Evolutionary conservation across 2,888 invertebrate species (phyloP), one percentile per base, ranked within the genome.

Genomic region (Spodoptera picta): DNA sequence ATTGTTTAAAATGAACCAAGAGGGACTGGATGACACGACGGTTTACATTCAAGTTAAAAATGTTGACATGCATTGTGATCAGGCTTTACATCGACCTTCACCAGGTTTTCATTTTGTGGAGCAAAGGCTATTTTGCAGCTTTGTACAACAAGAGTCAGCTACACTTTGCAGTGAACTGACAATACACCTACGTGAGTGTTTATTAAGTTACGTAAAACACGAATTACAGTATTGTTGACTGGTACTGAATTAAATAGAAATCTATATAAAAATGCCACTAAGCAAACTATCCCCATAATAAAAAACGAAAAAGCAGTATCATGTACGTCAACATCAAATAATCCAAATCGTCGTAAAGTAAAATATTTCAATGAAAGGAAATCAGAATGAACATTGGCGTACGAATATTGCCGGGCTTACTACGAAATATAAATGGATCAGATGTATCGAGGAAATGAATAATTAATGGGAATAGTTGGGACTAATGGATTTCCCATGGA

Each of bases 31-130:
- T 74, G 77, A 74, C 63, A 68, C 42, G 41, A 60, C 73, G 50
- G 44, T 77, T 74, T 68, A 63, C 46, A 73, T 68, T 64, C 41
- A 77, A 56, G 36, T 73, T 72, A 67, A 67, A 73, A 74, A 77
- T 62, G 69, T 62, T 47, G 69, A 74, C 56, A 56, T 42, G 47
- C 19, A 59, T 69, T 71, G 61, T 73, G 66, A 46, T 43, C 73
- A 49, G 31, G 50, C 19, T 59, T 67, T 59, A 67, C 53, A 27
- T 36, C 9, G n/a, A 27, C 53, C 12, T 72, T 53, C 41, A 43
- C 73, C 45, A 27, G 23, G 46, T 12, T 66, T 54, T 58, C 7
- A 66, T 54, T 59, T 19, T 5, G 43, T 48, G 31, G 50, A 67
- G 46, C 47, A 48, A 43, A 36, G 53, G 23, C 9, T 0, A 31